phyloP scores from a whole-genome alignment of 2,888 invertebrate genomes.

The Microctonus hyperodae region DNA sequence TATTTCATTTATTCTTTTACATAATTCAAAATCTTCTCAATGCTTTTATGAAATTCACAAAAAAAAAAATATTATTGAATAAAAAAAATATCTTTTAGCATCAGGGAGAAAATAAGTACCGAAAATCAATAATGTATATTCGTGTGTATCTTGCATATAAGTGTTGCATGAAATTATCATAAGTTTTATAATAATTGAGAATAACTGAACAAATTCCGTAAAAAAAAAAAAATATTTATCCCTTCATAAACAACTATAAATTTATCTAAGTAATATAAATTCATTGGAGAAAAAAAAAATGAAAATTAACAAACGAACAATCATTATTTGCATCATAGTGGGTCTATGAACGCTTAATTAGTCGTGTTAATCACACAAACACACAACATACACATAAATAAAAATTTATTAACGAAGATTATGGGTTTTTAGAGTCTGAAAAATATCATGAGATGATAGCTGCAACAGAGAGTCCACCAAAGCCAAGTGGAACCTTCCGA shows the following conservation, averaged over 20 bases:
- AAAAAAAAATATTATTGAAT: neutral
- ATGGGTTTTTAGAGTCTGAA: conserved; percentile 70
- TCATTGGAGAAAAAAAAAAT: neutral
- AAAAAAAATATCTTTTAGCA: neutral
- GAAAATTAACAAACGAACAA: neutral
- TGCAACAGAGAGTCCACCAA: conserved; percentile 74
- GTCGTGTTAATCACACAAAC: neutral
- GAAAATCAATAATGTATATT: neutral
- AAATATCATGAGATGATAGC: conserved; percentile 77
- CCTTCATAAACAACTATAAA: neutral
- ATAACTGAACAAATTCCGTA: no score
- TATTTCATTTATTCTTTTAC: neutral
- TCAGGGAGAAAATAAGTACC: neutral
- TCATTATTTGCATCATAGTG: conserved; percentile 9
- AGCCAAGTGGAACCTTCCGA: conserved; percentile 70
- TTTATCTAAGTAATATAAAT: neutral
- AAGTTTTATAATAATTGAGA: neutral
- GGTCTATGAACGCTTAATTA: conserved; percentile 15
- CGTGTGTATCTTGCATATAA: neutral
- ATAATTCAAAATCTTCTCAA: neutral
- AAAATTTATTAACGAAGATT: conserved; percentile 18
- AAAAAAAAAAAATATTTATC: neutral
- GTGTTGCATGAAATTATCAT: neutral
- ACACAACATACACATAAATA: neutral
- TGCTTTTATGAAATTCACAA: neutral